Evolutionary conservation across 2,888 invertebrate species (phyloP), one percentile per base, ranked within the genome.

Genomic region (Parnassius apollo): DNA sequence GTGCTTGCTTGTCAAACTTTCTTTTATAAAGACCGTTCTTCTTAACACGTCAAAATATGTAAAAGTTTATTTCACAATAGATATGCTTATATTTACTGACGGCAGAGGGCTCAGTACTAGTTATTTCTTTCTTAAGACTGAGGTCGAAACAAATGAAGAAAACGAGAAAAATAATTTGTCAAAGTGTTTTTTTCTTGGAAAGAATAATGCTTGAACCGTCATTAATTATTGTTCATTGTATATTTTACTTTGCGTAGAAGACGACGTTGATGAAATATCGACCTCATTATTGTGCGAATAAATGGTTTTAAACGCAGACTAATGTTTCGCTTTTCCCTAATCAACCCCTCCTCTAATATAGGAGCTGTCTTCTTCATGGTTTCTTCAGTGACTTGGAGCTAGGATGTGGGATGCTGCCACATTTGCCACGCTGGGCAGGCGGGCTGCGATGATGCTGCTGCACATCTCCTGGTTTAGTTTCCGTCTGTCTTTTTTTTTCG

Each of bases 151-250:
- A 46, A 46, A 46, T 12, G 4, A 46, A 46, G n/a, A 11, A 11
- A 46, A 12, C 4, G 22, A 7, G 35, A 35, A 11, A 51, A 53
- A 8, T 53, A 53, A 42, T 53, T 53, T 35, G 42, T 53, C n/a
- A 8, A 12, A 53, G 53, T 42, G 53, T 0, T 7, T 35, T 42
- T 53, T 53, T 35, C 53, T 53, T 53, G n/a, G 2, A 9, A 35
- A 53, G 53, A 12, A 54, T 11, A 13, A 42, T 13, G 42, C 10
- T 42, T 18, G 42, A 10, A 35, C 35, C 42, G 9, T 9, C 42
- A 18, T 54, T 54, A 54, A 54, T 54, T 54, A 54, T 54, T 54
- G 13, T 42, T 42, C 35, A 42, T 18, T 54, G 54, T 54, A 42
- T 42, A 35, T 35, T 9, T 42, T 42, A 54, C 12, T 54, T 54